A percentile compares a stretch with the other conserved stretches of the same genome.
These are phyloP conservation scores for Eupsilia transversa DNA, from an alignment of 2,888 invertebrate genomes.

Conservation along the genomic window DNA sequence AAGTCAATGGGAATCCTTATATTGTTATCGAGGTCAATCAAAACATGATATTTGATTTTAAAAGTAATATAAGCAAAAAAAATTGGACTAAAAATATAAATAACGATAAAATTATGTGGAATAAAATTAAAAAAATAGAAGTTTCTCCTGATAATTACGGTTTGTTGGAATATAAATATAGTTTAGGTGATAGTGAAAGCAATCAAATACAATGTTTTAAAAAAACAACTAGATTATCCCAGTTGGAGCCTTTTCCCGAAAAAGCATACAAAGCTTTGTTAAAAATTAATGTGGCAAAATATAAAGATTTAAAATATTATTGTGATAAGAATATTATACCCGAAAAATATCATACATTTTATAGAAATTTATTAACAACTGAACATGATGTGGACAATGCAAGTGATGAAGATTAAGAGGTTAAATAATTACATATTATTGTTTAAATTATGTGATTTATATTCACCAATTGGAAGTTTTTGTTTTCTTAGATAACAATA, in stretches of 20 bases:
- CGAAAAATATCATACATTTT: too few species aligned
- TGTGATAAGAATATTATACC: too few species aligned
- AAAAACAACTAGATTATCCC: slow-evolving; percentile 27
- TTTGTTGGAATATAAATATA: slow-evolving; percentile 22
- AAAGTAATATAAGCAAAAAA: too few species aligned
- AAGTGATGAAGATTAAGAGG: slow-evolving; percentile 1
- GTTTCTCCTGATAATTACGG: slow-evolving; percentile 22
- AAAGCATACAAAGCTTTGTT: slow-evolving; percentile 9
- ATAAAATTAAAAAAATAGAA: too few species aligned
- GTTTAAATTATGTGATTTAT: slow-evolving; percentile 1
- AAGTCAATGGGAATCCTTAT: slow-evolving; percentile 24
- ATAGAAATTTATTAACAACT: too few species aligned
- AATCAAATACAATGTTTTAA: slow-evolving; percentile 28
- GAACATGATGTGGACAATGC: background rate
- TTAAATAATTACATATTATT: background rate
- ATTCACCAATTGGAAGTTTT: slow-evolving; percentile 10
- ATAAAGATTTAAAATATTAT: too few species aligned
- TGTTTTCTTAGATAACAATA: too few species aligned
- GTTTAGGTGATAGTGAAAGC: slow-evolving; percentile 22
- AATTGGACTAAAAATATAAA: too few species aligned
- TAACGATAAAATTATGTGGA: background rate
- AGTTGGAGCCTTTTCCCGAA: slow-evolving; percentile 21
- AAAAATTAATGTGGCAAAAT: too few species aligned
- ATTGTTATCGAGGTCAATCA: slow-evolving; percentile 18
- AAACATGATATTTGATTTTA: too few species aligned